Conservation (phyloP, 2,113 vertebrate species). For the Ceyx melanurus region DNA sequence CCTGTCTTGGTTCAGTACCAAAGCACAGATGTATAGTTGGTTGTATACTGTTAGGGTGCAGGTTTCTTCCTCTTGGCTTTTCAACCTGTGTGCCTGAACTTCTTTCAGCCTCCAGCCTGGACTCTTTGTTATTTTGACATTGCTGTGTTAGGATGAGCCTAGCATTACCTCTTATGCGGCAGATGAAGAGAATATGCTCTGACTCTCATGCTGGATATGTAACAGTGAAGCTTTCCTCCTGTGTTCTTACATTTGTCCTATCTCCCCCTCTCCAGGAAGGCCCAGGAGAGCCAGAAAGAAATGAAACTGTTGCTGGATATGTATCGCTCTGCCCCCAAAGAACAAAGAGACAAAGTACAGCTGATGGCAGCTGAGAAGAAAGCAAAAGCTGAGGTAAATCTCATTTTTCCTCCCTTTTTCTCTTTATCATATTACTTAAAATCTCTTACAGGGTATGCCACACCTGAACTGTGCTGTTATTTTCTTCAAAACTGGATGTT, state of each 20-base stretch:
- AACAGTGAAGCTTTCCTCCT: not conserved
- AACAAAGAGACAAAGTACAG: slow-evolving; percentile 97
- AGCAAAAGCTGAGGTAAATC: slow-evolving; percentile 90
- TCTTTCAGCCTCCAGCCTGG: not conserved
- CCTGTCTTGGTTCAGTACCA: not conserved
- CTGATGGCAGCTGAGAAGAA: slow-evolving; percentile 98
- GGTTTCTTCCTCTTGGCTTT: not conserved
- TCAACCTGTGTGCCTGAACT: accelerated
- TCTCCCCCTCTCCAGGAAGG: slow-evolving; percentile 80
- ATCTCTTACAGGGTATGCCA: not conserved
- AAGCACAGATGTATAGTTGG: not conserved
- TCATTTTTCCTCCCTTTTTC: not conserved
- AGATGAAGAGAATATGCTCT: not conserved
- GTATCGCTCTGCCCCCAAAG: slow-evolving; percentile 96
- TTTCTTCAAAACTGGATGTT: not conserved
- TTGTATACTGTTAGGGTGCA: not conserved
- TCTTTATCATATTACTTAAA: not conserved
- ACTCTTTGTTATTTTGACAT: not conserved
- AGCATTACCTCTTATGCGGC: not conserved
- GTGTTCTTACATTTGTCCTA: not conserved
- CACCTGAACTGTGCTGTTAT: not conserved
- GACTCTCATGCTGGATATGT: not conserved
- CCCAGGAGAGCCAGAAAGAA: slow-evolving; percentile 95
- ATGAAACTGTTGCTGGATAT: slow-evolving; percentile 97
- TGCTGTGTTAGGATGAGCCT: not conserved